A percentile compares a stretch with the other conserved stretches of the same genome.
Evolutionary conservation across 2,888 invertebrate genomes (phyloP).

Genomic region (Plagodis dolabraria): DNA sequence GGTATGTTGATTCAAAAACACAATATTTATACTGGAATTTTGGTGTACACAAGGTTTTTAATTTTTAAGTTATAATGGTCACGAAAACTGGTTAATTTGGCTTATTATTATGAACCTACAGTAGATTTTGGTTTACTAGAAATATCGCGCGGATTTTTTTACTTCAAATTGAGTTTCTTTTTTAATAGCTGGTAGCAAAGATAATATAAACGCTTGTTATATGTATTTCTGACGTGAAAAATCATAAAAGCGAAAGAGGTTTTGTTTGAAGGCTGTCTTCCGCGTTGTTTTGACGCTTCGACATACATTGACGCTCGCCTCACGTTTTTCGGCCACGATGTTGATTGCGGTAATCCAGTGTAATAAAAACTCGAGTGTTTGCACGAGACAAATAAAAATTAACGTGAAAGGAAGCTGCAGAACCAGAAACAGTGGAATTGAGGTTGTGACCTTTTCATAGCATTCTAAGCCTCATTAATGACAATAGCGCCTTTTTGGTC

Average conservation of each 20-base stretch:
- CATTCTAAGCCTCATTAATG: constrained; percentile 17
- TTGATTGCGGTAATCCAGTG: constrained; percentile 8
- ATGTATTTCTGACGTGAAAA: constrained; percentile 1
- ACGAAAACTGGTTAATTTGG: no score
- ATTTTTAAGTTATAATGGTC: no score
- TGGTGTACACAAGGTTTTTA: constrained; percentile 1
- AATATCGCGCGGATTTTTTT: no score
- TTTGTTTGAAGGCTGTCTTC: not conserved
- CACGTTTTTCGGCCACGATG: not conserved
- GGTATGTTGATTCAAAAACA: constrained; percentile 53
- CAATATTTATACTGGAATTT: constrained; percentile 11
- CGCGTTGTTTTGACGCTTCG: not conserved
- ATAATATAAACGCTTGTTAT: no score
- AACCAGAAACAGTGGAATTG: constrained; percentile 40
- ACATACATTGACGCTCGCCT: constrained; percentile 9
- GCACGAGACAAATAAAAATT: constrained; percentile 12
- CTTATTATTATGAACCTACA: no score
- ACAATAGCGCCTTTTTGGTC: constrained; percentile 15
- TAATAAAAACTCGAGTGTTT: constrained; percentile 13
- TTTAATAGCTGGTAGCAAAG: no score
- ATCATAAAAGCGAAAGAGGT: not conserved
- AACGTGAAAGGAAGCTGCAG: constrained; percentile 33
- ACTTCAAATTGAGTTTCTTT: no score
- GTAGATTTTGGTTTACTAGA: no score
- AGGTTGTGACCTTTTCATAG: constrained; percentile 41